Evolutionary conservation across 2,797 vertebrate species (phyloP).

Genomic region (Protosalanx chinensis): DNA sequence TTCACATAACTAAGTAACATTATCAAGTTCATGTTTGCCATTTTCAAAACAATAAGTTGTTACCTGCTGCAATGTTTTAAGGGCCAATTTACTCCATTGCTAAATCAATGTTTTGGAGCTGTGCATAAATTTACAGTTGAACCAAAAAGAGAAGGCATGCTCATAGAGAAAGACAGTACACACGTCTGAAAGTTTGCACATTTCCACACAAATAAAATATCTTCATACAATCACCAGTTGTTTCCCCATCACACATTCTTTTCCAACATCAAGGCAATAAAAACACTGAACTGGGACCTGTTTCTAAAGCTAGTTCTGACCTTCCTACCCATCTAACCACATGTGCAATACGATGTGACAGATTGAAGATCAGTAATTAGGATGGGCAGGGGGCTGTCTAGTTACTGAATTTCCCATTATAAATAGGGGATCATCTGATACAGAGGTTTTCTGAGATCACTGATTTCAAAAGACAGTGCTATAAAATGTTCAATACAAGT

Average conservation of each 20-base stretch:
- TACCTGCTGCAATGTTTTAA: slow-evolving; percentile 32
- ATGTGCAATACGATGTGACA: slow-evolving; percentile 33
- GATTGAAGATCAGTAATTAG: slow-evolving; percentile 18
- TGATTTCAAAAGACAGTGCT: slow-evolving; percentile 44
- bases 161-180: slow-evolving; percentile 46
- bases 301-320: slow-evolving; percentile 29
- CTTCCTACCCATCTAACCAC: slow-evolving; percentile 8
- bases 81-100: slow-evolving; percentile 34
- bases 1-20: slow-evolving; percentile 39
- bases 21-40: slow-evolving; percentile 45
- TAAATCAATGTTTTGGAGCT: not conserved
- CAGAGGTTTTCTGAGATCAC: slow-evolving; percentile 35
- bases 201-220: slow-evolving; percentile 35
- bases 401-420: slow-evolving; percentile 18
- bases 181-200: slow-evolving; percentile 41
- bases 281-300: slow-evolving; percentile 24
- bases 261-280: slow-evolving; percentile 28
- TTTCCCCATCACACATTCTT: slow-evolving; percentile 22
- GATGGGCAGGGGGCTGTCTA: slow-evolving; percentile 3
- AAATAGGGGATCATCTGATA: slow-evolving; percentile 22
- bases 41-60: slow-evolving; percentile 35
- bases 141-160: slow-evolving; percentile 63
- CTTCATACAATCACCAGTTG: slow-evolving; percentile 19
- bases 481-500: slow-evolving; percentile 1
- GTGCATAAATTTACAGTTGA: slow-evolving; percentile 40